Conservation (phyloP, 2,888 invertebrate genomes). For the Osmoderma eremita region DNA sequence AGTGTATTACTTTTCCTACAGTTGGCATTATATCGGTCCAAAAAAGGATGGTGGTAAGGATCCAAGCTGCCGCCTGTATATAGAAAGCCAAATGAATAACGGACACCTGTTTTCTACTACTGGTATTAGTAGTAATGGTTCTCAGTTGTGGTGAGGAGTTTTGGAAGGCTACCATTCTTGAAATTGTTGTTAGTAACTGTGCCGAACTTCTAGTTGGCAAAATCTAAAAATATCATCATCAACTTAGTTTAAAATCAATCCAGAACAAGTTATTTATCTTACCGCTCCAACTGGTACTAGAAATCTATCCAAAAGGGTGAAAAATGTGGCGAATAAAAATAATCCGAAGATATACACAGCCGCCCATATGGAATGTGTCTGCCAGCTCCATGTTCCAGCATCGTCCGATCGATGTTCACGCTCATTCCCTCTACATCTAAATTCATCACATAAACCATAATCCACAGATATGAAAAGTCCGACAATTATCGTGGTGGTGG, state of each 20-base stretch:
- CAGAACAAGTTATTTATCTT: constrained; percentile 35
- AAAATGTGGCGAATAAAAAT: constrained; percentile 67
- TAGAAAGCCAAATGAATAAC: constrained; percentile 62
- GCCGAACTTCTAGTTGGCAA: constrained; percentile 54
- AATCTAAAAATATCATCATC: constrained; percentile 49
- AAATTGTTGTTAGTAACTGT: constrained; percentile 65
- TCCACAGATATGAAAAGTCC: constrained; percentile 71
- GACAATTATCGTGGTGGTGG: constrained; percentile 69
- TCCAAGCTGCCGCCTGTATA: constrained; percentile 64
- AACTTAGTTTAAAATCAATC: not conserved
- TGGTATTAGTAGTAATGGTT: constrained; percentile 46
- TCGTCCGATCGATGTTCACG: constrained; percentile 60
- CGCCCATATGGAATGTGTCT: constrained; percentile 68
- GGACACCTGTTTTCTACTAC: constrained; percentile 49
- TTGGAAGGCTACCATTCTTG: constrained; percentile 65
- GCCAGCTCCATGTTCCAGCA: constrained; percentile 65
- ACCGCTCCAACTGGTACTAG: constrained; percentile 54
- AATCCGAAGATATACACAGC: constrained; percentile 67
- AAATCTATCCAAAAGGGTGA: constrained; percentile 64
- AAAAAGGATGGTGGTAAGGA: constrained; percentile 62
- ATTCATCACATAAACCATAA: constrained; percentile 71
- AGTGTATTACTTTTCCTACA: constrained; percentile 64
- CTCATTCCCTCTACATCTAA: constrained; percentile 68
- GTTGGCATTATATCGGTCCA: constrained; percentile 67
- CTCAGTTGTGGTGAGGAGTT: constrained; percentile 53